Base-by-base conservation (phyloP, 2,888 invertebrate species). In the Cremastobaeus sp. region DNA sequence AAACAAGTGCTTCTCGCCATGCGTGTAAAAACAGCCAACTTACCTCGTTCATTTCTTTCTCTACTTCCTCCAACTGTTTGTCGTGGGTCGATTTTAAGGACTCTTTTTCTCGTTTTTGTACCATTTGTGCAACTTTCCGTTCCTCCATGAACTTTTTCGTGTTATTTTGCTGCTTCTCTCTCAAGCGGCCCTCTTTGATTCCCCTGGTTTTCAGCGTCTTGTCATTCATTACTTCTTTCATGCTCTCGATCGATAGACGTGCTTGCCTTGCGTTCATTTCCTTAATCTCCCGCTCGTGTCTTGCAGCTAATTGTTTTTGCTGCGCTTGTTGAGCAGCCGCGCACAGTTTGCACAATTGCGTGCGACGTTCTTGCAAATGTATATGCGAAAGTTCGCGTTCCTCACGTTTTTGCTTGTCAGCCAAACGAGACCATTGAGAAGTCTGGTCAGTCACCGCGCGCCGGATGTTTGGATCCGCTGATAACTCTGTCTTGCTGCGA, bases 131-230 rank as follows among this genome's bases (percentile, higher is more conserved):
- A 74, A 92, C 92, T 91, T 94, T 96, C 65, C 96, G 91, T 88
- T 99, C 98, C 80, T 99, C 98, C 90, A 98, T 93, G 86, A 99
- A 99, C 83, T 96, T 95, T 88, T 98, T 98, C 55, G 97, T 97
- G 87, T 98, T 98, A 87, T 98, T 98, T 86, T 98, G 97, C 83
- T 98, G 97, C 88, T 98, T 96, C 88, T 99, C 97, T 20, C 96
- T 90, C 62, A 98, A 90, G 39, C 98, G 91, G 37, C 98, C 92
- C 86, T 99, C 99, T 82, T 97, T 96, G 88, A 99, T 99, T 72
- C 96, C 97, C 83, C 99, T 97, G 64, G 98, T 98, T 88, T 98
- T 95, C 62, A 99, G 90, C 0, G 96, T 95, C 89, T 99, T 99
- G 88, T 99, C 99, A 88, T 95, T 96, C 85, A 94, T 93, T 41